Base-by-base conservation (phyloP, 2,888 invertebrate genomes). In the Drosophila gaucha region DNA sequence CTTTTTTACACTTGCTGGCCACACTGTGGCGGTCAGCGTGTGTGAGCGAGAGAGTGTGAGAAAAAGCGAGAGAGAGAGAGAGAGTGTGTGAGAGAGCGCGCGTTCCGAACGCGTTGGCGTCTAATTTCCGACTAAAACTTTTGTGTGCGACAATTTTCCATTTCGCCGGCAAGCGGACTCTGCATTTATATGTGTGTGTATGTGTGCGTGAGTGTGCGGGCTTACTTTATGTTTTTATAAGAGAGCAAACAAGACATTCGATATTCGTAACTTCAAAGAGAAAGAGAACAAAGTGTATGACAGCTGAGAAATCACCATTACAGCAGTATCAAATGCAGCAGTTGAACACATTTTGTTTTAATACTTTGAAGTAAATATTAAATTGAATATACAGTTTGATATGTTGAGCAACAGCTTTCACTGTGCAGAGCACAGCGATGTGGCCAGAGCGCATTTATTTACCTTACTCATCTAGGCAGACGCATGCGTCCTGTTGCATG, bases 111-210 rank as follows among this genome's bases (percentile, higher is more conserved):
- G 78, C 88, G 58, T 68, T 86, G 89, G 71, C 86, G 78, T 78
- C 79, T 78, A 78, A 68, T 78, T 78, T 83, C 80, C 83, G 80
- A 87, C 87, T 87, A 68, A 87, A 73, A 58, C 10, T 71, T 64
- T 78, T 47, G 38, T 50, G 65, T 79, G 77, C 86, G 80, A 79
- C 74, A 68, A 60, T 86, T 78, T 79, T 67, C 67, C 75, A 71
- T 74, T 79, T 85, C 80, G 77, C 80, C 80, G 80, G 80, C 86
- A 52, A 33, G 36, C 59, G 46, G 46, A 16, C 20, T 83, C 79
- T 51, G 33, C 10, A 6, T 20, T 16, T 22, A 33, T 52, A 33
- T 47, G 43, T 33, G 28, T 60, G 39, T 33, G 18, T 36, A 22
- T 20, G 36, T 30, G 39, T 51, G 39, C 18, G 36, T 16, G n/a